Percentiles rank a stretch among this genome's conserved stretches.
These are phyloP conservation scores for Adineta ricciae DNA, from an alignment of 2,888 invertebrate species.

Conservation along the genomic window DNA sequence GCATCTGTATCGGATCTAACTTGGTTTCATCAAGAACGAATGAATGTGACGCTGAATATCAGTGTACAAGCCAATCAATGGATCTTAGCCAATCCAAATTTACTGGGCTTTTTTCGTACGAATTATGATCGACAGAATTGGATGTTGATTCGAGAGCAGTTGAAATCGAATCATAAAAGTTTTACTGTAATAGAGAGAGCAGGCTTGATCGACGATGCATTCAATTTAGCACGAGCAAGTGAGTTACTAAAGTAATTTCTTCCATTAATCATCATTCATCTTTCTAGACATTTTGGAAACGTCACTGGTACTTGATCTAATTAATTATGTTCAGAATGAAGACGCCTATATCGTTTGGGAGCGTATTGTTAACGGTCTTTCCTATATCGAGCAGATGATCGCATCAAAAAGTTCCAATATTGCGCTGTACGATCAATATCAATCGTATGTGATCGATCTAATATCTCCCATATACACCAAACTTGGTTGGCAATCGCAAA, in stretches of 20 bases:
- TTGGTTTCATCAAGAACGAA: background rate
- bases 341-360: background rate
- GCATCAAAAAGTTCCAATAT: background rate
- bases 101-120: constrained; percentile 51
- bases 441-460: background rate
- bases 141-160: constrained; percentile 46
- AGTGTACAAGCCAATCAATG: constrained; percentile 38
- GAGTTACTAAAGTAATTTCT: background rate
- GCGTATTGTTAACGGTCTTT: background rate
- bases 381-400: background rate
- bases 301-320: background rate
- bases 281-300: background rate
- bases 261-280: background rate
- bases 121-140: constrained; percentile 50
- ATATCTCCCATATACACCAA: background rate
- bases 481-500: constrained; percentile 22
- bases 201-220: constrained; percentile 45
- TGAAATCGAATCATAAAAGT: constrained; percentile 54
- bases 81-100: constrained; percentile 48
- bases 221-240: constrained; percentile 45
- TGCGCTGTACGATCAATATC: constrained; percentile 21
- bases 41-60: background rate
- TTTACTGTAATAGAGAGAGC: constrained; percentile 45
- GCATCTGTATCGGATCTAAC: background rate
- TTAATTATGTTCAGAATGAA: background rate